Evolutionary conservation across 1,140 invertebrate genomes (phyloP).

Genomic region (Caenorhabditis remanei): DNA sequence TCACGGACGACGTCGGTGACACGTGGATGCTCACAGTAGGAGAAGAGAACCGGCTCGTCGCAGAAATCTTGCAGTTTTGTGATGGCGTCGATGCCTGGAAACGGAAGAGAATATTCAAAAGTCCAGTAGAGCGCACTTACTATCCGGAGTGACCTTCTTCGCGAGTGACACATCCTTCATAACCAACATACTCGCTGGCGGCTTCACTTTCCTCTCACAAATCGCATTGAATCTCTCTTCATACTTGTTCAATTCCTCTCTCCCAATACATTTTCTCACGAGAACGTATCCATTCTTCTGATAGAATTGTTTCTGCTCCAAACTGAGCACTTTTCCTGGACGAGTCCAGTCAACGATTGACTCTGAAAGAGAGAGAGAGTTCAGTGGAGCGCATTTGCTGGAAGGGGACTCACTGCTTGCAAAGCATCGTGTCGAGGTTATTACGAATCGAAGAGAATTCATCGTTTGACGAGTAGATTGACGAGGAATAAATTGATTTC

Average conservation of each 20-base stretch:
- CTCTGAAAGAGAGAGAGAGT: background rate
- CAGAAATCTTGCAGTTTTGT: conserved; percentile 57
- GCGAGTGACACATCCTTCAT: conserved; percentile 47
- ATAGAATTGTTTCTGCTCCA: conserved; percentile 83
- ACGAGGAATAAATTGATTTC: no score
- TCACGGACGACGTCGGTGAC: conserved; percentile 82
- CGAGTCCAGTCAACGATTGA: conserved; percentile 56
- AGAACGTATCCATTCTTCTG: conserved; percentile 87
- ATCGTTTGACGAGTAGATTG: background rate
- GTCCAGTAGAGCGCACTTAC: background rate
- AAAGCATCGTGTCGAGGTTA: background rate
- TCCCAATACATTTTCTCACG: conserved; percentile 82
- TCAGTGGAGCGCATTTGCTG: no score
- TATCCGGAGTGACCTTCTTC: conserved; percentile 8
- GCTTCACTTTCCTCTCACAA: conserved; percentile 32
- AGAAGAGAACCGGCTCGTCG: conserved; percentile 48
- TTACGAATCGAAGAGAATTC: background rate
- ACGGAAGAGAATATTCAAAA: background rate
- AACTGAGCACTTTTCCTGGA: conserved; percentile 73
- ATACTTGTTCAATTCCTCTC: conserved; percentile 81
- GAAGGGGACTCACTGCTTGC: background rate
- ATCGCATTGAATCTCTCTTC: conserved; percentile 56
- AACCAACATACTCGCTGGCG: background rate
- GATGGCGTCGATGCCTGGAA: conserved; percentile 18
- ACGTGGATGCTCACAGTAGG: conserved; percentile 37